These are phyloP conservation scores for Bubo scandiacus DNA, from an alignment of 2,113 vertebrate genomes.

Conservation along the genomic window DNA sequence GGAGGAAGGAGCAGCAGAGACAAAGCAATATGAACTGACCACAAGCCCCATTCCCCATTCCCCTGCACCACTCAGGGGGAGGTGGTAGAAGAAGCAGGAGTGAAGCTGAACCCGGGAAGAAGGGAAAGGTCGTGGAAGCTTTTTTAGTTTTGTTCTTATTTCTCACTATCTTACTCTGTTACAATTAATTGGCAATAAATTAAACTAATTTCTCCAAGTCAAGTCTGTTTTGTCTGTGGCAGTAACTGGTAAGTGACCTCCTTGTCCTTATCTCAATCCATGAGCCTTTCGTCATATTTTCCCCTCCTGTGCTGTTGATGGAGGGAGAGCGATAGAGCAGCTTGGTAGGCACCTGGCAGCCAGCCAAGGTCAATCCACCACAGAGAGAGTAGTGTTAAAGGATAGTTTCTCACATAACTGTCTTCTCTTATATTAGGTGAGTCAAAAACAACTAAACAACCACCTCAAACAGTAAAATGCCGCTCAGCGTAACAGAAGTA, in stretches of 20 bases:
- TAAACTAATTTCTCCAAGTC: not conserved
- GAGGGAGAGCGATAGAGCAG: not conserved
- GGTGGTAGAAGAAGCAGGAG: not conserved
- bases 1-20: not conserved
- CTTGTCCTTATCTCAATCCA: accelerated
- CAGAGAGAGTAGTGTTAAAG: not conserved
- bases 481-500: not conserved
- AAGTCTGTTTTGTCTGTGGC: not conserved
- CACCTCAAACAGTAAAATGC: not conserved
- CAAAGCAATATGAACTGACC: accelerated
- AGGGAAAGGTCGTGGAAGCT: not conserved
- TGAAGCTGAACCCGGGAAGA: not conserved
- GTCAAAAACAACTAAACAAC: not conserved
- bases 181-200: not conserved
- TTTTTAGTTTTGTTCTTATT: not conserved
- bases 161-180: not conserved
- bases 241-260: not conserved
- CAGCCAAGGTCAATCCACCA: not conserved
- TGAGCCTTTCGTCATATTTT: accelerated
- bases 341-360: not conserved
- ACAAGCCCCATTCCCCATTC: accelerated
- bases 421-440: not conserved
- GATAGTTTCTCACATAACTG: not conserved
- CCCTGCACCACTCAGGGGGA: not conserved
- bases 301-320: not conserved